These are phyloP conservation scores for Hippocampus mohnikei DNA, from an alignment of 2,113 vertebrate species.

Conservation along the genomic window DNA sequence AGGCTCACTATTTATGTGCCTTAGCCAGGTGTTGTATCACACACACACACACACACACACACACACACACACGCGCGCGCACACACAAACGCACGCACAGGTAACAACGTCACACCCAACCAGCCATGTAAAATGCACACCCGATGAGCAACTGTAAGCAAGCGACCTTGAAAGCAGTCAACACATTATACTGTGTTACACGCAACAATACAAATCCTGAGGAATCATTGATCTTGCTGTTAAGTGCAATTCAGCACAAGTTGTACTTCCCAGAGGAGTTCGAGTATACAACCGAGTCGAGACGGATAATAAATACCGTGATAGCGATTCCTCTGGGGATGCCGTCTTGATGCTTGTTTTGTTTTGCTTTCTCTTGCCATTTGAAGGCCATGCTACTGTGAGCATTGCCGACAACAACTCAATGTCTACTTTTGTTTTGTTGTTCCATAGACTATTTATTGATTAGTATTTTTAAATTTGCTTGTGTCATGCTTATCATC, in stretches of 20 bases:
- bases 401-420: conserved; percentile 39
- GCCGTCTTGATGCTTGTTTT: conserved; percentile 29
- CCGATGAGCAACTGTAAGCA: conserved; percentile 11
- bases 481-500: conserved; percentile 34
- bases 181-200: conserved; percentile 26
- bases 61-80: conserved; percentile 25
- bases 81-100: conserved; percentile 24
- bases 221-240: conserved; percentile 33
- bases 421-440: conserved; percentile 30
- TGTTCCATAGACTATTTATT: conserved; percentile 20
- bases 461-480: conserved; percentile 37
- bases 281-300: not conserved
- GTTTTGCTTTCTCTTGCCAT: conserved; percentile 45
- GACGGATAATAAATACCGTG: not conserved
- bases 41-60: conserved; percentile 19
- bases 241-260: conserved; percentile 47
- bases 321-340: conserved; percentile 30
- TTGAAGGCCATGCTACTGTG: conserved; percentile 57
- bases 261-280: conserved; percentile 30
- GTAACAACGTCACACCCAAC: conserved; percentile 34
- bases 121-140: conserved; percentile 50
- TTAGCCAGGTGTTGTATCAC: conserved; percentile 53
- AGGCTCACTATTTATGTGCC: conserved; percentile 57
- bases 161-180: conserved; percentile 22
- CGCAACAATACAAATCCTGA: conserved; percentile 20